Evolutionary conservation across 2,888 invertebrate species (phyloP), one percentile per base, ranked within the genome.

Genomic region (Chrysodeixis includens): DNA sequence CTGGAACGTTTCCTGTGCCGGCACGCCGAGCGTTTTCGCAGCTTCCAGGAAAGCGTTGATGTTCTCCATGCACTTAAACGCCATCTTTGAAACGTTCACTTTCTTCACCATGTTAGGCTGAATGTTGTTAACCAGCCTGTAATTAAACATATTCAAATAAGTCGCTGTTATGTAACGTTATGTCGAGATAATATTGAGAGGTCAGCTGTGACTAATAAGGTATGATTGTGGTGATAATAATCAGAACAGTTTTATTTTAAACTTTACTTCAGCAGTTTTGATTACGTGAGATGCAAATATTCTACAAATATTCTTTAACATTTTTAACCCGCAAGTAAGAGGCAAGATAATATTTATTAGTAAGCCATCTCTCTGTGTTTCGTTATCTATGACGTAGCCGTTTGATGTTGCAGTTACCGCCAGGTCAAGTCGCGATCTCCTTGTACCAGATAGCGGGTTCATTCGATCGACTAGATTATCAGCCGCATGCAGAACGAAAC

Each of bases 1-100:
- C 94, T 99, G 99, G 97, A 99, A 99, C 56, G 98, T 97, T 94
- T 99, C 99, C 88, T 98, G 98, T 22, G 98, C 97, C 0, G 98
- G 98, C 4, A 99, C 99, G 49, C 99, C 99, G 74, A 99, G 96
- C 66, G 96, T 96, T 88, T 96, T 97, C 64, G 98, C 98, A 10
- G 97, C 97, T 78, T 97, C 98, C 68, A 99, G 94, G 94, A 99
- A 99, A 30, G 97, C 98, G 92, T 99, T 98, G 83, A 99, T 99
- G 92, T 99, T 99, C 94, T 99, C 99, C 99, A 99, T 99, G 93
- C 99, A 99, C 89, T 99, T 99, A 94, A 99, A 99, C 68, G 98
- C 99, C 97, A 98, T 97, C 87, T 97, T 97, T 66, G 97, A 97
- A 82, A 96, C 97, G 92, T 99, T 99, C 82, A 99, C 97, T 95